Percentiles rank a stretch among this genome's conserved stretches.
Conservation (phyloP, 1,140 invertebrate species). For the Brachionus asplanchnoidis region DNA sequence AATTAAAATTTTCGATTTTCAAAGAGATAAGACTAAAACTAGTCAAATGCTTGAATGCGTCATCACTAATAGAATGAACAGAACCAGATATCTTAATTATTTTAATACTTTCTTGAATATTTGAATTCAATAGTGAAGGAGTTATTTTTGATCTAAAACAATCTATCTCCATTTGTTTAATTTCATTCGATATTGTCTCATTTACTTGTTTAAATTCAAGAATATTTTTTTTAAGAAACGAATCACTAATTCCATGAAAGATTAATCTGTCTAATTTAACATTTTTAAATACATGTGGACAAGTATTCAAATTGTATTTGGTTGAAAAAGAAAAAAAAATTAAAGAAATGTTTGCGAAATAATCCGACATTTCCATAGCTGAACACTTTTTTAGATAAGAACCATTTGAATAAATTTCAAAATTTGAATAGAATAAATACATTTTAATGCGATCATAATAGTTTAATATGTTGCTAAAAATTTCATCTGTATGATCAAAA, state of each 20-base stretch:
- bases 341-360: not conserved
- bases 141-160: not conserved
- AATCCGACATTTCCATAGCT: not conserved
- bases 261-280: not conserved
- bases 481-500: not conserved
- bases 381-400: not conserved
- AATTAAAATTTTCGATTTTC: not conserved
- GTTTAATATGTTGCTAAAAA: not conserved
- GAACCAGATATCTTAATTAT: not conserved
- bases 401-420: not conserved
- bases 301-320: not conserved
- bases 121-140: not conserved
- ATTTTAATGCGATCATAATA: not conserved
- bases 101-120: not conserved
- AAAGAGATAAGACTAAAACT: not conserved
- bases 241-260: not conserved
- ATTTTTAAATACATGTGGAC: not conserved
- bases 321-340: not conserved
- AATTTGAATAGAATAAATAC: not conserved
- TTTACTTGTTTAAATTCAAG: not conserved
- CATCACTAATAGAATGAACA: not conserved
- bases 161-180: not conserved
- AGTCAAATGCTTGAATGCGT: not conserved
- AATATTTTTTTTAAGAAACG: not conserved
- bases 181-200: not conserved